Evolutionary conservation across 2,888 invertebrate species (phyloP).

Genomic region (Plebejus melissa): DNA sequence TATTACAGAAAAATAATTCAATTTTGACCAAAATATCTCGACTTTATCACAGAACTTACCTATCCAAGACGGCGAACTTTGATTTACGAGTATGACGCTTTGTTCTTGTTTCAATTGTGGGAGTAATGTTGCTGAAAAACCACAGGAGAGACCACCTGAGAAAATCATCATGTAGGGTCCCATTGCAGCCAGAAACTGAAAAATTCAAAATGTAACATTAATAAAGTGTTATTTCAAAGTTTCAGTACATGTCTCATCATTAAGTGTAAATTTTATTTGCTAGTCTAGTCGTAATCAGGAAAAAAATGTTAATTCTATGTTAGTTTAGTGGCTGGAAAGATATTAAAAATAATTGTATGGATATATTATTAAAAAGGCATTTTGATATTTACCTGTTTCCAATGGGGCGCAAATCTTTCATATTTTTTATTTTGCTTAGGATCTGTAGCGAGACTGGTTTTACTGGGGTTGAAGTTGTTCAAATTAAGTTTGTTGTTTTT

Average conservation of each 20-base stretch:
- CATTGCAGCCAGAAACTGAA: constrained; percentile 17
- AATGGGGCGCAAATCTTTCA: constrained; percentile 17
- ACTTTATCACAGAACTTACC: neutral
- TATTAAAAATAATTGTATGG: too few species aligned
- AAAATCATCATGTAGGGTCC: constrained; percentile 17
- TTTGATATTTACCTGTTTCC: constrained; percentile 17
- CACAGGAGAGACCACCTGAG: constrained; percentile 13
- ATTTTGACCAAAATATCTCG: neutral
- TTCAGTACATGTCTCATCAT: too few species aligned
- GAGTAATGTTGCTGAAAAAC: constrained; percentile 18
- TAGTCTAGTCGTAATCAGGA: too few species aligned
- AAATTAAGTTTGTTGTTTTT: neutral
- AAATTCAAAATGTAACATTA: neutral
- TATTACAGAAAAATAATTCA: neutral
- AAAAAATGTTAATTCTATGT: too few species aligned
- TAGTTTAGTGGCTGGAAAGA: too few species aligned
- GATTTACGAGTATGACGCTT: neutral
- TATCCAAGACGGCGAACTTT: constrained; percentile 15
- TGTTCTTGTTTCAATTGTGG: constrained; percentile 21
- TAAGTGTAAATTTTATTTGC: too few species aligned
- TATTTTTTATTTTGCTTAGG: neutral
- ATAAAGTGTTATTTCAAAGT: too few species aligned
- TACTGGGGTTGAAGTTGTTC: neutral
- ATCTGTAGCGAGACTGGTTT: neutral
- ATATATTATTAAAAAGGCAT: too few species aligned